Evolutionary conservation across 1,140 invertebrate genomes (phyloP).

Genomic region (Diploscapter pachys): DNA sequence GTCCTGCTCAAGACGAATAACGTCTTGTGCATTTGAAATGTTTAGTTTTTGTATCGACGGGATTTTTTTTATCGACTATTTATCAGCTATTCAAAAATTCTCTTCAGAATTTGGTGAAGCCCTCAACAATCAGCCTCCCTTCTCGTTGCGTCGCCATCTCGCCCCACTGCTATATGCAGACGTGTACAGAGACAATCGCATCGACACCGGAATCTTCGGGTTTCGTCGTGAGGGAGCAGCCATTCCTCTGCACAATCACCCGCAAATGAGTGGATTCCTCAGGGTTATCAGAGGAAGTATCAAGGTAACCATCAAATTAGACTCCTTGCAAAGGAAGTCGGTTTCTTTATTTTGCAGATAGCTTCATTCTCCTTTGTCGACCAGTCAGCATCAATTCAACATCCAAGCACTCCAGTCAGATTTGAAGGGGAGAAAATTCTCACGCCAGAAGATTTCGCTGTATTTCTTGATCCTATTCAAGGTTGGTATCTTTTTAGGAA

Average conservation of each 20-base stretch:
- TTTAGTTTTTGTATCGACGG: too few relatives aligned
- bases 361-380: not conserved
- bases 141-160: too few relatives aligned
- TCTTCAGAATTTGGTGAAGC: too few relatives aligned
- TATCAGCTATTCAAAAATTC: too few relatives aligned
- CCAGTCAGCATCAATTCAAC: not conserved
- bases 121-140: too few relatives aligned
- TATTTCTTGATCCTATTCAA: conserved; percentile 16
- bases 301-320: conserved; percentile 1
- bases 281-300: conserved; percentile 25
- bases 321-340: not conserved
- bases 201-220: conserved; percentile 33
- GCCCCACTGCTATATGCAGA: too few relatives aligned
- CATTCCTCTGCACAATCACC: conserved; percentile 46
- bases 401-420: not conserved
- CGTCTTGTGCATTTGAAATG: too few relatives aligned
- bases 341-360: not conserved
- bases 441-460: conserved; percentile 31
- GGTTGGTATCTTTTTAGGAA: not conserved
- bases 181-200: too few relatives aligned
- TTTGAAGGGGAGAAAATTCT: not conserved
- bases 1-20: too few relatives aligned
- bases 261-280: conserved; percentile 42
- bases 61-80: too few relatives aligned
- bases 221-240: conserved; percentile 32